Percentiles rank a stretch among this genome's conserved stretches.
Evolutionary conservation across 2,797 vertebrate genomes (phyloP).

Genomic region (Poliocrania exsul): DNA sequence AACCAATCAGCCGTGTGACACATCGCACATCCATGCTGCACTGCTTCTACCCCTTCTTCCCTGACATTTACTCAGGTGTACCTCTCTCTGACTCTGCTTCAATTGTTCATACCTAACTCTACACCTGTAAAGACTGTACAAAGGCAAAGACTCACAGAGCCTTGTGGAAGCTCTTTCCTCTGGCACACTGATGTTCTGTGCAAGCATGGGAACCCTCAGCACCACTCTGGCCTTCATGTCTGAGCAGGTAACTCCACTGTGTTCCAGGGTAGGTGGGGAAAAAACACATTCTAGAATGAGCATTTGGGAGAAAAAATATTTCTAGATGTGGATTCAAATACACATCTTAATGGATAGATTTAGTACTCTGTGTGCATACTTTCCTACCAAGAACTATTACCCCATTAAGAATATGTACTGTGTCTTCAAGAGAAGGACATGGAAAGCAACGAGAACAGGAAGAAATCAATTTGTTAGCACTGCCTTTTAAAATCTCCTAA

Average conservation of each 20-base stretch:
- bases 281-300: not conserved
- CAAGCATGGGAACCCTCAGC: not conserved
- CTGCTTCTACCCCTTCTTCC: not conserved
- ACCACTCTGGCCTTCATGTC: not conserved
- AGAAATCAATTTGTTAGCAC: conserved; percentile 54
- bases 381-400: not conserved
- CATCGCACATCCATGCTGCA: not conserved
- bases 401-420: conserved; percentile 9
- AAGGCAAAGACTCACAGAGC: not conserved
- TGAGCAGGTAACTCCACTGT: not conserved
- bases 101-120: not conserved
- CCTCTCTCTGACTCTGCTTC: not conserved
- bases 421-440: conserved; percentile 16
- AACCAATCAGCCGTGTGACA: not conserved
- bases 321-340: not conserved
- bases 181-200: fast-evolving
- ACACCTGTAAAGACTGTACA: not conserved
- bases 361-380: not conserved
- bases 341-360: not conserved
- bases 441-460: conserved; percentile 17
- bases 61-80: fast-evolving
- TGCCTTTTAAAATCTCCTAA: conserved; percentile 72
- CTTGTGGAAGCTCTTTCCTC: not conserved
- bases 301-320: not conserved
- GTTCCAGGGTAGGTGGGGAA: not conserved